Evolutionary conservation across 2,113 vertebrate genomes (phyloP).

Genomic region (Podilymbus podiceps): DNA sequence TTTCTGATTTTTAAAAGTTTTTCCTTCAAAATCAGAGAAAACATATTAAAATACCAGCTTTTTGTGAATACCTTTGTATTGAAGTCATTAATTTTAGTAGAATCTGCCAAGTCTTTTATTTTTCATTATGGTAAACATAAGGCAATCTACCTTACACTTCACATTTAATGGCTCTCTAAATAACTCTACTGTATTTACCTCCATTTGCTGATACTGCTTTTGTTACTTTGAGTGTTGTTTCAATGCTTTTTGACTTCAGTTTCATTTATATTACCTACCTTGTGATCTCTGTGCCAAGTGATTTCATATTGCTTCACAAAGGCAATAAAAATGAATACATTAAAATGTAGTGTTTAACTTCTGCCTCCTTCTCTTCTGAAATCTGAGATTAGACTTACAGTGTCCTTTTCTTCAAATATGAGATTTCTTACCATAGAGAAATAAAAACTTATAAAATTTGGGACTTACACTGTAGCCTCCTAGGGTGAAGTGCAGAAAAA

Average conservation of each 20-base stretch:
- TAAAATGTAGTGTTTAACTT: not conserved
- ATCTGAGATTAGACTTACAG: not conserved
- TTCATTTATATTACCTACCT: not conserved
- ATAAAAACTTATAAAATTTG: not conserved
- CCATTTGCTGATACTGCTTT: not conserved
- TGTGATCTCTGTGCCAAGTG: not conserved
- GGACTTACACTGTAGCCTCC: not conserved
- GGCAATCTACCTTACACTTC: not conserved
- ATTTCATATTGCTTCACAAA: not conserved
- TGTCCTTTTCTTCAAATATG: not conserved
- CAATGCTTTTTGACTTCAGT: not conserved
- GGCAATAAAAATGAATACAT: not conserved
- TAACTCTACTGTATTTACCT: not conserved
- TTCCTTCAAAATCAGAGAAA: not conserved
- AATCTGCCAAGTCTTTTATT: not conserved
- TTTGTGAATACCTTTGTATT: not conserved
- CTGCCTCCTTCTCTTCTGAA: not conserved
- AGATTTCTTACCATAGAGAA: not conserved
- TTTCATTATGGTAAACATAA: not conserved
- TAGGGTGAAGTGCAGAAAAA: not conserved
- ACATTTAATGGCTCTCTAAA: not conserved
- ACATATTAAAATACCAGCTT: not conserved
- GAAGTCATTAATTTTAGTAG: not conserved
- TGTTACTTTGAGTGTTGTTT: not conserved
- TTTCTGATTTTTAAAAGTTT: not conserved